Conservation (phyloP, 2,888 invertebrate genomes). For the Xylota segnis region DNA sequence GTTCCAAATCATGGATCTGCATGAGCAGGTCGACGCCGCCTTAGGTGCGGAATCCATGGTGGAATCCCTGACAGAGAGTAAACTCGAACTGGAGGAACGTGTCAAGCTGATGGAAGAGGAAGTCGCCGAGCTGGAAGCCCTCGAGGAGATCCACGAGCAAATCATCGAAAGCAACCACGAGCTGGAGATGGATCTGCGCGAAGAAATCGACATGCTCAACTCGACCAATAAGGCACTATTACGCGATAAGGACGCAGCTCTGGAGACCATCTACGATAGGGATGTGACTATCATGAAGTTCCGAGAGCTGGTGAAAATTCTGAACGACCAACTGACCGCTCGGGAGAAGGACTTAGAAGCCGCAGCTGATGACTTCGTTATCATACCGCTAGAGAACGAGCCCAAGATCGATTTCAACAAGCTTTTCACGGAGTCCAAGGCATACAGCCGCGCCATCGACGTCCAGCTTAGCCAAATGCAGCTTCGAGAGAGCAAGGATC, state of each 20-base stretch:
- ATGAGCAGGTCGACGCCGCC: constrained; percentile 98
- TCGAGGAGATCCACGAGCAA: constrained; percentile 98
- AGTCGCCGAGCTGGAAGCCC: constrained; percentile 94
- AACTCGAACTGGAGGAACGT: constrained; percentile 96
- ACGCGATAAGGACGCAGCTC: constrained; percentile 93
- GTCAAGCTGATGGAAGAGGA: constrained; percentile 94
- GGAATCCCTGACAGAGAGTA: constrained; percentile 95
- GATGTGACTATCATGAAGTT: constrained; percentile 97
- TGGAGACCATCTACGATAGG: constrained; percentile 96
- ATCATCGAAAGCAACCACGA: constrained; percentile 97
- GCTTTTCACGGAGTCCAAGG: constrained; percentile 87
- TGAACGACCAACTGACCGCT: constrained; percentile 91
- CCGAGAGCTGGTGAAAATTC: constrained; percentile 94
- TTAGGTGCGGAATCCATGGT: constrained; percentile 99
- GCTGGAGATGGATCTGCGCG: constrained; percentile 95
- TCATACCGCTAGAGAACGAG: constrained; percentile 81
- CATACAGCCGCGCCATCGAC: constrained; percentile 92
- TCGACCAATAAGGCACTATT: constrained; percentile 92
- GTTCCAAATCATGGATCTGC: constrained; percentile 94
- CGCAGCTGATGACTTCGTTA: constrained; percentile 81
- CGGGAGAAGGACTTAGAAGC: constrained; percentile 86
- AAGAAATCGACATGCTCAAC: constrained; percentile 96
- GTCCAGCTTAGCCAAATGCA: constrained; percentile 95
- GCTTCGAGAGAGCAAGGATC: constrained; percentile 92
- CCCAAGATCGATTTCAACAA: constrained; percentile 90